phyloP scores from a whole-genome alignment of 2,797 vertebrate species.

The Lepidocolaptes lacrymiger region DNA sequence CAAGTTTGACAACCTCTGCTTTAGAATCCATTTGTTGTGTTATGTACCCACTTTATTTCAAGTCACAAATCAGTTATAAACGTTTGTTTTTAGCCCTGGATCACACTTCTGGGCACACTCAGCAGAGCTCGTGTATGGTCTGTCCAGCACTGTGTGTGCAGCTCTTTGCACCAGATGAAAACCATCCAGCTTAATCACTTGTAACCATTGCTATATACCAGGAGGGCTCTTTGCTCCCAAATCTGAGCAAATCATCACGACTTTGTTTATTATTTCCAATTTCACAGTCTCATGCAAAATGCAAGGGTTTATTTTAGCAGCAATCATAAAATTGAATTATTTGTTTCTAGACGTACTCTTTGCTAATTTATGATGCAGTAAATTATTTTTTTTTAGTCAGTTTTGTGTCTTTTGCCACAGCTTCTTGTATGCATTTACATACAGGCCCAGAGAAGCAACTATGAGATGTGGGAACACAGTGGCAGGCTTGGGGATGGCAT shows the following conservation, averaged over 20 bases:
- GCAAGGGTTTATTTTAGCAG: background rate
- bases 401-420: background rate
- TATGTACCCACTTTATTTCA: background rate
- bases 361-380: background rate
- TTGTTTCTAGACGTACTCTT: background rate
- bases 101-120: background rate
- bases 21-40: background rate
- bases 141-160: background rate
- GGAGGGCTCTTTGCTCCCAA: background rate
- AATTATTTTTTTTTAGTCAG: background rate
- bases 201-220: background rate
- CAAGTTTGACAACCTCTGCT: background rate
- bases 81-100: background rate
- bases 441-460: background rate
- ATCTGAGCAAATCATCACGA: background rate
- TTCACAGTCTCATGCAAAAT: constrained; percentile 10
- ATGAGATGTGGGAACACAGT: background rate
- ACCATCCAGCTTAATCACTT: background rate
- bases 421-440: background rate
- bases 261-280: constrained; percentile 1
- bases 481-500: background rate
- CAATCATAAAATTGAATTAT: background rate
- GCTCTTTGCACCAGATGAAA: background rate
- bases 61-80: background rate
- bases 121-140: background rate